phyloP scores from a whole-genome alignment of 2,797 vertebrate species.

The Ficedula albicollis region DNA sequence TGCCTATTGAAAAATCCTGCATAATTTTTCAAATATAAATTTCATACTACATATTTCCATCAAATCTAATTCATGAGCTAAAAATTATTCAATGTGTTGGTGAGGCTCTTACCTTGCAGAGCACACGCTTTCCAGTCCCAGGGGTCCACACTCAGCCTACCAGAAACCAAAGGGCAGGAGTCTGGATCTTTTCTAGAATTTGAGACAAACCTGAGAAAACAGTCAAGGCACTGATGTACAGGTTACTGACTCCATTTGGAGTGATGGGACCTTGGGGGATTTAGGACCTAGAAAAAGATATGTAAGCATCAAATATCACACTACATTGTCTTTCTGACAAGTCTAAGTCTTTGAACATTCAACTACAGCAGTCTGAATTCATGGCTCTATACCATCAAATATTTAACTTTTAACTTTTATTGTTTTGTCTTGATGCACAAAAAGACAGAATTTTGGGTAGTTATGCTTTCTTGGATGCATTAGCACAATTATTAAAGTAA shows the following conservation, averaged over 20 bases:
- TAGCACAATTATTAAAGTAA: background rate
- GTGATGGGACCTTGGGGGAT: rapidly evolving
- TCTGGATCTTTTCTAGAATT: background rate
- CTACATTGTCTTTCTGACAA: background rate
- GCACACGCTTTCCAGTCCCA: background rate
- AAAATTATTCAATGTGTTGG: background rate
- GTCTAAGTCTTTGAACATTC: background rate
- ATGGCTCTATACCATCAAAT: background rate
- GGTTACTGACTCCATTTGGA: background rate
- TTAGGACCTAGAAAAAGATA: background rate
- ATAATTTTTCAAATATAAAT: background rate
- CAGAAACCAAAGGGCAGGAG: background rate
- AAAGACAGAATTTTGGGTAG: background rate
- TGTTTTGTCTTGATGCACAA: background rate
- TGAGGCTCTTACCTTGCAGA: background rate
- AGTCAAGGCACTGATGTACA: background rate
- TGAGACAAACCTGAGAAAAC: background rate
- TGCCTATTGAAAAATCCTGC: background rate
- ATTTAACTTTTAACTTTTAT: background rate
- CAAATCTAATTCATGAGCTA: background rate
- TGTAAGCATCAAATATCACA: background rate
- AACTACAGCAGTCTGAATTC: background rate
- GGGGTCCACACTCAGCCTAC: background rate
- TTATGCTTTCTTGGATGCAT: background rate
- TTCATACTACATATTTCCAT: background rate